Base-by-base conservation (phyloP, 2,888 invertebrate species). In the Physocephala rufipes region DNA sequence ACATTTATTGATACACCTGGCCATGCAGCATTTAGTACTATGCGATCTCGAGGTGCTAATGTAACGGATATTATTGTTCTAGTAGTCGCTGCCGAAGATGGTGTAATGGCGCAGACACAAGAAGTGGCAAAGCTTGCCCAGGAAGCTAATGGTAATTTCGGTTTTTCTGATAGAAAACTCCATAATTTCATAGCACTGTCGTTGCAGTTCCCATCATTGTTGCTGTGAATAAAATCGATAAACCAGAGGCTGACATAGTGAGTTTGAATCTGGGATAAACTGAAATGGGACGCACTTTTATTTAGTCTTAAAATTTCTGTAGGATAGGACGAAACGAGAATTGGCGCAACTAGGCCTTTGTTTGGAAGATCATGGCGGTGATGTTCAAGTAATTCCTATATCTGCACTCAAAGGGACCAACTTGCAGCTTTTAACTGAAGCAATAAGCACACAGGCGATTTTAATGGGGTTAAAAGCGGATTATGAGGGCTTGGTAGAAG, bases 1-100 rank as follows among this genome's bases (percentile, higher is more conserved):
- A 99, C 99, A 13, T 99, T 99, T 88, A 87, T 99, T 77, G 99
- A 99, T 87, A 99, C 99, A 13, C 99, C 99, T 4, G 99, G 99
- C 0, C 99, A 99, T 88, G 98, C 99, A 2, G 99, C 99, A 0
- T 99, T 99, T 86, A 90, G 90, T 63, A 90, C 96, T 1, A 98
- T 99, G 97, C 88, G 99, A 69, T 91, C 93, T 12, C 90, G 99
- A 64, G 99, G 99, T n/a, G 98, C 99, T 0, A 88, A 90, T 78
- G 91, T 93, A 69, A 99, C 99, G 0, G 99, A 99, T 86, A 91
- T 99, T 68, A 95, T 98, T 67, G 92, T 98, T 72, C 87, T 99
- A 69, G 98, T 99, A 30, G 96, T 99, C 53, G 99, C 99, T 1
- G 99, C 98, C 0, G 99, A 99, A 86, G 99, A 99, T 87, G 98